phyloP scores from a whole-genome alignment of 2,888 invertebrate species.

The Hirtodrosophila confusa region DNA sequence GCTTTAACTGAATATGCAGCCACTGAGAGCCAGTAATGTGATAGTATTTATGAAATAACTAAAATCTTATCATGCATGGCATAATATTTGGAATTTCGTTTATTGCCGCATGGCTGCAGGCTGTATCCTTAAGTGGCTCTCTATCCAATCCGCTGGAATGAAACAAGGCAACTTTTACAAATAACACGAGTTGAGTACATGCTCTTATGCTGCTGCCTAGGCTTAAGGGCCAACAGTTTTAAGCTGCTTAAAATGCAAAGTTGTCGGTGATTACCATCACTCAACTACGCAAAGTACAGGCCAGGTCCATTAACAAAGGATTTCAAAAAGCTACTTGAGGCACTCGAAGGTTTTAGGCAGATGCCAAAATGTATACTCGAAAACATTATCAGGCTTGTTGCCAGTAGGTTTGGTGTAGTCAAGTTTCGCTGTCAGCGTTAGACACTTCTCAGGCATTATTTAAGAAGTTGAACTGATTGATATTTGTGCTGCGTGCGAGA shows the following conservation, averaged over 20 bases:
- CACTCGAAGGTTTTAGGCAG: neutral
- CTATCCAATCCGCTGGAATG: conserved; percentile 27
- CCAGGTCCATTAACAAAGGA: conserved; percentile 57
- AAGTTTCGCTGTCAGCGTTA: no score
- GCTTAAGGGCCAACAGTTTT: conserved; percentile 22
- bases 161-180: conserved; percentile 29
- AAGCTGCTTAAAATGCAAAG: conserved; percentile 70
- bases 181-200: neutral
- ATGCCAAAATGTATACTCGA: neutral
- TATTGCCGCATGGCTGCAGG: conserved; percentile 8
- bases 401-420: neutral
- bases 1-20: conserved; percentile 18
- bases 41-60: conserved; percentile 40
- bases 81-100: conserved; percentile 23
- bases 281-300: conserved; percentile 40
- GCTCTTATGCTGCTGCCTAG: neutral
- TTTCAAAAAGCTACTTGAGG: conserved; percentile 12
- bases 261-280: conserved; percentile 57
- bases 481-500: no score
- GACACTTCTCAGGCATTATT: no score
- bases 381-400: conserved; percentile 3
- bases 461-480: no score
- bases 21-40: conserved; percentile 13
- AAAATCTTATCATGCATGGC: conserved; percentile 37
- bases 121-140: conserved; percentile 16